Percentiles rank a stretch among this genome's conserved stretches.
phyloP scores from a whole-genome alignment of 2,113 vertebrate genomes.

The Benitochromis conjunctus region DNA sequence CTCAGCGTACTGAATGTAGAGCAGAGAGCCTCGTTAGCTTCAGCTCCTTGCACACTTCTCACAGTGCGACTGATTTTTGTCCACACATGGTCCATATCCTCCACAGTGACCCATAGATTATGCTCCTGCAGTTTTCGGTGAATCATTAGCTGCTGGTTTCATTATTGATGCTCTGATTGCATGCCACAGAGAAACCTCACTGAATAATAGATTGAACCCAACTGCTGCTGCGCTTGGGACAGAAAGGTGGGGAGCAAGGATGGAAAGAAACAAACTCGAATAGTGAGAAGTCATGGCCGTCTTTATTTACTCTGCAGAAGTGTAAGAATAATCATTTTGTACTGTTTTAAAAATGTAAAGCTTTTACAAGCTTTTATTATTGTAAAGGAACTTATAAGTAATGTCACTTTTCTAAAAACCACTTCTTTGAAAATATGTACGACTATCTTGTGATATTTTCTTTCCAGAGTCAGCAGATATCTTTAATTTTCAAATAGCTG shows the following conservation, averaged over 20 bases:
- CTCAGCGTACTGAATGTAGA: neutral
- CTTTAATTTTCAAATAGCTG: neutral
- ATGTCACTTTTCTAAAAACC: neutral
- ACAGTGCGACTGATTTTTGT: neutral
- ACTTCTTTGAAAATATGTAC: neutral
- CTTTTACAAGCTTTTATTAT: neutral
- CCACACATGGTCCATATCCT: neutral
- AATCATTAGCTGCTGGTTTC: slow-evolving; percentile 26
- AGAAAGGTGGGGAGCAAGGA: neutral
- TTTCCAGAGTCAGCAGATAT: neutral
- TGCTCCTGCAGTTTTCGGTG: slow-evolving; percentile 18
- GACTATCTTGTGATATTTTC: neutral
- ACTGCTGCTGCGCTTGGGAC: neutral
- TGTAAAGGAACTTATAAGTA: neutral
- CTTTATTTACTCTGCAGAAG: neutral
- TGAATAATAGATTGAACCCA: slow-evolving; percentile 41
- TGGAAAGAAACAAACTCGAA: accelerated
- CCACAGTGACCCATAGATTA: neutral
- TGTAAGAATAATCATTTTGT: neutral
- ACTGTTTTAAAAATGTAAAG: neutral
- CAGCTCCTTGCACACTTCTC: neutral
- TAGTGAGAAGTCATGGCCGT: accelerated
- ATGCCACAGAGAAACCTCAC: neutral
- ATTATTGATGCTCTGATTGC: slow-evolving; percentile 46
- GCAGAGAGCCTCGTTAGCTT: neutral